A percentile compares a stretch with the other conserved stretches of the same genome.
These are phyloP conservation scores for Cyprinodon variegatus DNA, from an alignment of 2,113 vertebrate species.

Conservation along the genomic window DNA sequence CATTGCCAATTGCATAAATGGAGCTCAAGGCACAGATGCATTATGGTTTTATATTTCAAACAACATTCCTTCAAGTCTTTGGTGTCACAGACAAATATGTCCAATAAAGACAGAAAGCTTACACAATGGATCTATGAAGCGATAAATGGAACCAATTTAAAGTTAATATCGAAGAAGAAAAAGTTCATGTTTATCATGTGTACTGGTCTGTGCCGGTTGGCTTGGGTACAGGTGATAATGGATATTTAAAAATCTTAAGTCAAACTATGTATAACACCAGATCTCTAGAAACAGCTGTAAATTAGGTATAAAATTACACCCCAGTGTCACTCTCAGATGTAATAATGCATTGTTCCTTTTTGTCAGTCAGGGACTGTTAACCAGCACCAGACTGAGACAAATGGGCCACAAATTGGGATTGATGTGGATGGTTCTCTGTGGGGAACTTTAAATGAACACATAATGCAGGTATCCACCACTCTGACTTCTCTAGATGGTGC, in stretches of 20 bases:
- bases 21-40: constrained; percentile 45
- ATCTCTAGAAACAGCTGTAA: constrained; percentile 47
- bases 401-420: constrained; percentile 61
- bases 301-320: constrained; percentile 41
- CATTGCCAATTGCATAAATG: constrained; percentile 36
- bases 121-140: constrained; percentile 42
- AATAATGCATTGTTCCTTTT: constrained; percentile 53
- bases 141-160: constrained; percentile 36
- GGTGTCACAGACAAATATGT: constrained; percentile 59
- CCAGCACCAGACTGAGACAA: constrained; percentile 43
- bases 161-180: constrained; percentile 6
- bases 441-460: constrained; percentile 60
- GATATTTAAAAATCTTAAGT: constrained; percentile 9
- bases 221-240: constrained; percentile 3
- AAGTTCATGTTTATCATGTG: constrained; percentile 34
- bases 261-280: constrained; percentile 30
- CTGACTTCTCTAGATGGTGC: constrained; percentile 10
- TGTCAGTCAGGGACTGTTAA: constrained; percentile 67
- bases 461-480: constrained; percentile 42
- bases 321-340: constrained; percentile 37
- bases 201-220: neutral
- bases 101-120: constrained; percentile 57
- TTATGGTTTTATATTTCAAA: constrained; percentile 59
- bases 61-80: constrained; percentile 10
- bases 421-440: constrained; percentile 50